Percentiles rank a stretch among this genome's conserved stretches.
Evolutionary conservation across 2,797 vertebrate species (phyloP).

Genomic region (Zenarchopterus dispar): DNA sequence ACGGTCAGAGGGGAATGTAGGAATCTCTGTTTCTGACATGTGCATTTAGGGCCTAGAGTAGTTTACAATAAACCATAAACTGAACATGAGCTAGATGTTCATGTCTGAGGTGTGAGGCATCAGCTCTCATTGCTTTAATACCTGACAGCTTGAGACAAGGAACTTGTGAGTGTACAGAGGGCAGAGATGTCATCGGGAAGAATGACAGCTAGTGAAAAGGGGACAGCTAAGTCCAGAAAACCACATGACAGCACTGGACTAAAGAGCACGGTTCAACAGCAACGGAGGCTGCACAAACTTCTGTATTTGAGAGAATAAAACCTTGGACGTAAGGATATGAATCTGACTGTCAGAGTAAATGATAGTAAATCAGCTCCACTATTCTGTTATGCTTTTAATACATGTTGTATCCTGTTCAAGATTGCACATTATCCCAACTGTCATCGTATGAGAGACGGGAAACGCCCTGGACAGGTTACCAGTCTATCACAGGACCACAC

Average conservation of each 20-base stretch:
- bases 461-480: too few species aligned
- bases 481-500: too few species aligned
- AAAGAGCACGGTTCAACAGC: conserved; percentile 30
- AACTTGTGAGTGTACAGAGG: conserved; percentile 17
- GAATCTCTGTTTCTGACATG: background rate
- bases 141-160: conserved; percentile 13
- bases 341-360: conserved; percentile 5
- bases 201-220: conserved; percentile 38
- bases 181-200: conserved; percentile 43
- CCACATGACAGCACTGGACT: conserved; percentile 20
- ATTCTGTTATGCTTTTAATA: too few species aligned
- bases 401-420: too few species aligned
- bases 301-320: conserved; percentile 17
- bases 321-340: background rate
- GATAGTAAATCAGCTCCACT: too few species aligned
- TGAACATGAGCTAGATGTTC: too few species aligned
- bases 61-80: too few species aligned
- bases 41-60: background rate
- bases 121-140: conserved; percentile 8
- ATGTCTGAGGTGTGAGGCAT: background rate
- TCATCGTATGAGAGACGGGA: too few species aligned
- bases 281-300: conserved; percentile 43
- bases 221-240: conserved; percentile 65
- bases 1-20: conserved; percentile 22
- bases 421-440: too few species aligned